phyloP scores from a whole-genome alignment of 2,888 invertebrate genomes.

The Drosophila lutescens region DNA sequence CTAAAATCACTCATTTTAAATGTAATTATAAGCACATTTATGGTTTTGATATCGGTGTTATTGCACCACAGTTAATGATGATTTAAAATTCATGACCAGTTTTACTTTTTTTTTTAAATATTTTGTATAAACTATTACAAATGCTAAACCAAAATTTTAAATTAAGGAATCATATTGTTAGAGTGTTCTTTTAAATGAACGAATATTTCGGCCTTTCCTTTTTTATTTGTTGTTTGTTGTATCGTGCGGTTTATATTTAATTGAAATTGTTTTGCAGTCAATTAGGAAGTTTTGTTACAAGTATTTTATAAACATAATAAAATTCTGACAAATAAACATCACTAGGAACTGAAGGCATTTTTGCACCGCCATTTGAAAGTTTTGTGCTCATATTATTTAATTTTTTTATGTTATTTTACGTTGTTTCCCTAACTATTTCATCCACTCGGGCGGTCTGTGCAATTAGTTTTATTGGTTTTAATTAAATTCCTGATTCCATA shows the following conservation, averaged over 20 bases:
- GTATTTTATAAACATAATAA: background rate
- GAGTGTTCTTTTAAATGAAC: too few relatives aligned
- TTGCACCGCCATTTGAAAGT: background rate
- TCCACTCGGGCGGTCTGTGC: background rate
- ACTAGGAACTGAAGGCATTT: background rate
- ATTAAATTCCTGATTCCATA: conserved; percentile 21
- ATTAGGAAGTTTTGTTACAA: background rate
- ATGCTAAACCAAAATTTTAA: too few relatives aligned
- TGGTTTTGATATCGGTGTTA: background rate
- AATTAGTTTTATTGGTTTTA: conserved; percentile 5
- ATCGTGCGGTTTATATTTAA: background rate
- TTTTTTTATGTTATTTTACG: background rate
- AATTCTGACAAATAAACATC: background rate
- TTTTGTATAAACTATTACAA: too few relatives aligned
- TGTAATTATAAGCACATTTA: background rate
- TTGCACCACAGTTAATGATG: background rate
- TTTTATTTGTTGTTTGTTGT: too few relatives aligned
- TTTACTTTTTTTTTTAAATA: too few relatives aligned
- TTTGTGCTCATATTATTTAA: background rate
- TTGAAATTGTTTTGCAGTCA: background rate
- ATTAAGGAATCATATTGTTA: too few relatives aligned
- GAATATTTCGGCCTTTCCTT: too few relatives aligned
- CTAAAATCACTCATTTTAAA: background rate
- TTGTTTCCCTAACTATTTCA: too few relatives aligned
- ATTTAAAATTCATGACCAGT: background rate